Conservation (phyloP, 2,888 invertebrate genomes). For the Drosophila tripunctata region DNA sequence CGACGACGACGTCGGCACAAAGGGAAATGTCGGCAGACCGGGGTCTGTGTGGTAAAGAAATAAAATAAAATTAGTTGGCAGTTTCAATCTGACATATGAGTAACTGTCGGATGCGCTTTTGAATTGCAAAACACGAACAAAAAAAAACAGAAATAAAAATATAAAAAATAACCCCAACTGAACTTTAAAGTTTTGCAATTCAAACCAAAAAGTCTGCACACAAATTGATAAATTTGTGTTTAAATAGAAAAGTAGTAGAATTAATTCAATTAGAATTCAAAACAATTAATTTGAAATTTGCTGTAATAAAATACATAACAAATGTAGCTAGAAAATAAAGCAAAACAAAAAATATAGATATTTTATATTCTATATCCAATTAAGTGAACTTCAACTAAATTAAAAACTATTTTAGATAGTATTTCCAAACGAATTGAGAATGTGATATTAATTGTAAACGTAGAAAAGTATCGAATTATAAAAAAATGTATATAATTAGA, state of each 20-base stretch:
- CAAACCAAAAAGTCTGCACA: neutral
- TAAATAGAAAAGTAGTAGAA: neutral
- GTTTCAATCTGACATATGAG: conserved; percentile 54
- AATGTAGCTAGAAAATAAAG: no score
- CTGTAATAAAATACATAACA: neutral
- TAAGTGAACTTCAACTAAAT: no score
- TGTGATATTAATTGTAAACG: no score
- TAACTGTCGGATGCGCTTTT: conserved; percentile 43
- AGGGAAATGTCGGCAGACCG: neutral
- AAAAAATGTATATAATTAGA: no score
- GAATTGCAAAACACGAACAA: neutral
- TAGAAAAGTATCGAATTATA: no score
- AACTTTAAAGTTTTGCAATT: neutral
- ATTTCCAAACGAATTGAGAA: no score
- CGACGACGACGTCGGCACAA: neutral
- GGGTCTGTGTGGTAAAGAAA: conserved; percentile 14
- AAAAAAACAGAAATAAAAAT: neutral
- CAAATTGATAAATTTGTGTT: neutral
- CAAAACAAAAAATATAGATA: no score
- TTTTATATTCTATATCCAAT: no score
- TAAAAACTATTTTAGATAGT: no score
- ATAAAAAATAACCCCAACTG: no score
- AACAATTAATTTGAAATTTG: no score
- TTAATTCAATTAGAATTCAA: neutral
- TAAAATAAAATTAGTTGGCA: conserved; percentile 57